A percentile compares a stretch with the other conserved stretches of the same genome.
These are phyloP conservation scores for Camelus bactrianus DNA, from an alignment of 2,113 vertebrate species.

Conservation along the genomic window DNA sequence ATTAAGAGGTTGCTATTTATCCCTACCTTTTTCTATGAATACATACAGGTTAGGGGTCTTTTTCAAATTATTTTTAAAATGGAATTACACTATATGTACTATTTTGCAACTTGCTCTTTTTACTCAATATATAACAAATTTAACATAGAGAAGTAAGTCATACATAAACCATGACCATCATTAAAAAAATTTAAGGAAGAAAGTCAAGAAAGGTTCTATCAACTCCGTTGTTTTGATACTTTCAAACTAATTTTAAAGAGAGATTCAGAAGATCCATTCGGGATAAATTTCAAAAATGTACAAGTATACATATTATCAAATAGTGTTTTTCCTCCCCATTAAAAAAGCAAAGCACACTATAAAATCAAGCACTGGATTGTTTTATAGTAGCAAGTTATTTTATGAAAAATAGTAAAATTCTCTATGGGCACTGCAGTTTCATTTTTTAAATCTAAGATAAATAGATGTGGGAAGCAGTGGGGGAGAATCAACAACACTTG, in stretches of 20 bases:
- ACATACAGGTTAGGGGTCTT: background rate
- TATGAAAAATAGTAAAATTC: slow-evolving; percentile 43
- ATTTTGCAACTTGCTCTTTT: background rate
- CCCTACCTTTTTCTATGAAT: background rate
- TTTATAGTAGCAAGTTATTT: slow-evolving; percentile 27
- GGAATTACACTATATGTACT: background rate
- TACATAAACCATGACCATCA: slow-evolving; percentile 15
- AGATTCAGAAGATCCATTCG: slow-evolving; percentile 25
- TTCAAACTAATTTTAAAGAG: slow-evolving; percentile 12
- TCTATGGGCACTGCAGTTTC: background rate
- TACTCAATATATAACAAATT: background rate
- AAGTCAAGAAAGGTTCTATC: background rate
- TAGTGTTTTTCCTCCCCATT: background rate
- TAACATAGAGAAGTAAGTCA: slow-evolving; percentile 10
- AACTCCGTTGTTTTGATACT: background rate
- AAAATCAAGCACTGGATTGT: background rate
- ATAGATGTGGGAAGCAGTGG: background rate
- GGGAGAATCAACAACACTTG: background rate
- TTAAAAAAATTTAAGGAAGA: slow-evolving; percentile 30
- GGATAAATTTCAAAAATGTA: slow-evolving; percentile 26
- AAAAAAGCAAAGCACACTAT: slow-evolving; percentile 15
- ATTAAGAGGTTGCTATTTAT: background rate
- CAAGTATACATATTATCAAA: background rate
- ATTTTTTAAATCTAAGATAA: slow-evolving; percentile 52
- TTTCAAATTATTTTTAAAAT: background rate